A percentile compares a stretch with the other conserved stretches of the same genome.
These are phyloP conservation scores for Epizoanthus illoricatus DNA, from an alignment of 92 coral and sea anemone species.

Conservation along the genomic window DNA sequence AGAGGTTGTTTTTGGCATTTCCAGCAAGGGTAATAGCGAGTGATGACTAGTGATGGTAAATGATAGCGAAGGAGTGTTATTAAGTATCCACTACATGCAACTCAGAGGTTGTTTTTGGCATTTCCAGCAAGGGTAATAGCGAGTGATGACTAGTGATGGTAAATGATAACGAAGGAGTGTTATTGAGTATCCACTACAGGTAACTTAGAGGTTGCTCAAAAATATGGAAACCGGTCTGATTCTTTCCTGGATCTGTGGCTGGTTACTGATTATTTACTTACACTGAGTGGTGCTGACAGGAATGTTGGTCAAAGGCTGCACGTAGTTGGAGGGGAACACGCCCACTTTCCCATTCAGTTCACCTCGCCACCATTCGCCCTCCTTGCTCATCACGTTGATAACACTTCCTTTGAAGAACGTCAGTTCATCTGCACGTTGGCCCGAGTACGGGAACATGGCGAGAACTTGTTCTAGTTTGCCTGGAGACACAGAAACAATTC, in stretches of 20 bases:
- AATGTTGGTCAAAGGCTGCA: conserved; percentile 85
- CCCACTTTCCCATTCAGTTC: conserved; percentile 98
- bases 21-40: no score
- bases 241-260: no score
- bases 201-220: no score
- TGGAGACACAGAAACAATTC: conserved; percentile 17
- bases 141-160: no score
- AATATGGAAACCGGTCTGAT: not conserved
- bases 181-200: no score
- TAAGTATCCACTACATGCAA: no score
- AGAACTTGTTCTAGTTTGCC: conserved; percentile 91
- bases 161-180: no score
- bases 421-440: conserved; percentile 89
- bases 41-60: no score
- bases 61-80: no score
- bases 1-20: no score
- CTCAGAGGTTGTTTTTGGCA: no score
- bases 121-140: no score
- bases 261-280: conserved; percentile 51
- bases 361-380: conserved; percentile 98
- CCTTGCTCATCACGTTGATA: conserved; percentile 83
- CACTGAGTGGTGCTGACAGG: conserved; percentile 87
- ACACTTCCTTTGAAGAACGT: conserved; percentile 98
- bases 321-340: conserved; percentile 95
- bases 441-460: conserved; percentile 97